These are phyloP conservation scores for Xenopus laevis DNA, from an alignment of 2,113 vertebrate species.

Conservation along the genomic window DNA sequence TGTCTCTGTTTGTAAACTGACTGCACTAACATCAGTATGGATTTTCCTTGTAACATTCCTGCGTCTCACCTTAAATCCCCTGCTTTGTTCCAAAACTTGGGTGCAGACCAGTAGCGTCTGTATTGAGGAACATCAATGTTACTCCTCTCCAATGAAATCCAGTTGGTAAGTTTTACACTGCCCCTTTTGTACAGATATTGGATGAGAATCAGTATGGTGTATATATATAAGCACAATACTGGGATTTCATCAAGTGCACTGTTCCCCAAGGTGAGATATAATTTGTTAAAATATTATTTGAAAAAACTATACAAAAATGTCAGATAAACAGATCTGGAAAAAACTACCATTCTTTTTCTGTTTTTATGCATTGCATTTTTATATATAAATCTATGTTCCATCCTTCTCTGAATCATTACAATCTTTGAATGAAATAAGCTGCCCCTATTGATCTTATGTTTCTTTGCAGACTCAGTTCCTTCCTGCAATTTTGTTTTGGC, in stretches of 20 bases:
- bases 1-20: too few species aligned
- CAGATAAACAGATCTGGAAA: neutral
- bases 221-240: neutral
- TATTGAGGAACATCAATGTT: too few species aligned
- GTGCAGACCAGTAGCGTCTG: too few species aligned
- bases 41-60: too few species aligned
- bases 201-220: too few species aligned
- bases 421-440: constrained; percentile 32
- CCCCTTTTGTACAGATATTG: too few species aligned
- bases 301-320: neutral
- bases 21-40: too few species aligned
- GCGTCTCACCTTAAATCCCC: too few species aligned
- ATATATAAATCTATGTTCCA: neutral
- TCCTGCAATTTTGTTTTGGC: constrained; percentile 55
- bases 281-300: neutral
- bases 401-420: constrained; percentile 35
- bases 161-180: too few species aligned
- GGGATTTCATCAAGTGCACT: neutral
- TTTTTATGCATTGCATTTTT: constrained; percentile 11
- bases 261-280: neutral
- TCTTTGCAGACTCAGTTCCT: constrained; percentile 50
- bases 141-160: too few species aligned
- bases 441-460: constrained; percentile 60
- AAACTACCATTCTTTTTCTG: neutral
- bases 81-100: too few species aligned